A percentile compares a stretch with the other conserved stretches of the same genome.
phyloP scores from a whole-genome alignment of 2,797 vertebrate genomes.

The Aulostomus chinensis region DNA sequence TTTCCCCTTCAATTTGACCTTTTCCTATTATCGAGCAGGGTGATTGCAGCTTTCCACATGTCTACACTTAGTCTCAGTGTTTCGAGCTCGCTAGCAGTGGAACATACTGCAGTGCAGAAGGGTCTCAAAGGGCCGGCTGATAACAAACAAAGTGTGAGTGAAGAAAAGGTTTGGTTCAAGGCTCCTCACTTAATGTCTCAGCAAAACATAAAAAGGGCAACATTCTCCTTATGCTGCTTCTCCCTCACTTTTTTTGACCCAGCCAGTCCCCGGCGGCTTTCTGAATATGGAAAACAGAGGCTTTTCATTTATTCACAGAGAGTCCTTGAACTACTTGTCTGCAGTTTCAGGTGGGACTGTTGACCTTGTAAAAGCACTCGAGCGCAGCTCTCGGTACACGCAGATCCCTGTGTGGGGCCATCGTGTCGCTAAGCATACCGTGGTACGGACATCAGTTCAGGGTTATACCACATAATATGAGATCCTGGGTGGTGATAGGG shows the following conservation, averaged over 20 bases:
- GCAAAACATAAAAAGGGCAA: conserved; percentile 36
- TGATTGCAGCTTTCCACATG: no score
- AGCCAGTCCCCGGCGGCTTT: conserved; percentile 40
- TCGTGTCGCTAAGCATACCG: conserved; percentile 24
- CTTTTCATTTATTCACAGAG: conserved; percentile 63
- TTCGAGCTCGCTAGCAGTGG: no score
- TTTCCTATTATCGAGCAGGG: no score
- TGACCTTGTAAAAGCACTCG: conserved; percentile 60
- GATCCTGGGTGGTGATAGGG: neutral
- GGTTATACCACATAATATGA: neutral
- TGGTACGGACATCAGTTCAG: conserved; percentile 24
- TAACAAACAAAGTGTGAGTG: no score
- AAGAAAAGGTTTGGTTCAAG: no score
- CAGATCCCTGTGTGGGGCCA: conserved; percentile 7
- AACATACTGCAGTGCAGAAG: no score
- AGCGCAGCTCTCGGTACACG: conserved; percentile 8
- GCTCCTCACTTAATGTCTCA: no score
- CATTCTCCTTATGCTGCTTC: conserved; percentile 1
- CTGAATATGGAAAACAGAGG: conserved; percentile 64
- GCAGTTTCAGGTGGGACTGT: conserved; percentile 44
- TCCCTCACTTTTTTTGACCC: conserved; percentile 51
- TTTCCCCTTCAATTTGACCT: no score
- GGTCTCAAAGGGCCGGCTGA: no score
- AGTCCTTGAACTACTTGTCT: conserved; percentile 69
- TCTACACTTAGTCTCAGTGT: no score